Conservation (phyloP, 2,888 invertebrate genomes). For the Digitonthophagus gazella region DNA sequence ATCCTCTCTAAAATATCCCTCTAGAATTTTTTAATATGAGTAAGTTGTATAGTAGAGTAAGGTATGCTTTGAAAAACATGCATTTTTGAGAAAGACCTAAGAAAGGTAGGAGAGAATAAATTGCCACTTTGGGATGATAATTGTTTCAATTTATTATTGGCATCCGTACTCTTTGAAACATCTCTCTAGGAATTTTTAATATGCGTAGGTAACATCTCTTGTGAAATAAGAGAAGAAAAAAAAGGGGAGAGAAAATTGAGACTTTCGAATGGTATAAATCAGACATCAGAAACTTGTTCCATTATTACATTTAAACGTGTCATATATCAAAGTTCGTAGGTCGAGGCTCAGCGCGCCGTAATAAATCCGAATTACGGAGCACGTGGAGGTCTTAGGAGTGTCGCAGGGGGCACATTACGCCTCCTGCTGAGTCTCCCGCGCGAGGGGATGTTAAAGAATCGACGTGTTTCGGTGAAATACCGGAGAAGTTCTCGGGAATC, state of each 20-base stretch:
- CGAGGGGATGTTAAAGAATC: conserved; percentile 13
- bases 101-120: too few relatives aligned
- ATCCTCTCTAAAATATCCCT: too few relatives aligned
- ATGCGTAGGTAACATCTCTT: too few relatives aligned
- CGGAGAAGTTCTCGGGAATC: background rate
- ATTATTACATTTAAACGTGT: conserved; percentile 28
- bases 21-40: too few relatives aligned
- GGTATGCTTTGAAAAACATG: too few relatives aligned
- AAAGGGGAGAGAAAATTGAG: background rate
- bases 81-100: too few relatives aligned
- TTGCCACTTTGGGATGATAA: too few relatives aligned
- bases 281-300: conserved; percentile 23
- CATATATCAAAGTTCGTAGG: conserved; percentile 26
- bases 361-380: conserved; percentile 27
- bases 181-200: too few relatives aligned
- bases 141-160: too few relatives aligned
- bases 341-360: conserved; percentile 14
- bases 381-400: background rate
- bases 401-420: conserved; percentile 21
- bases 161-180: too few relatives aligned
- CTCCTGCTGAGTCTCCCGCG: conserved; percentile 22
- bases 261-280: conserved; percentile 19
- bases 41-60: too few relatives aligned
- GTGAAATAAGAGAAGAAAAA: too few relatives aligned
- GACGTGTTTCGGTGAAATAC: conserved; percentile 1